Evolutionary conservation across 92 coral and sea anemone genomes (phyloP).

Genomic region (Palythoa caribaeorum): DNA sequence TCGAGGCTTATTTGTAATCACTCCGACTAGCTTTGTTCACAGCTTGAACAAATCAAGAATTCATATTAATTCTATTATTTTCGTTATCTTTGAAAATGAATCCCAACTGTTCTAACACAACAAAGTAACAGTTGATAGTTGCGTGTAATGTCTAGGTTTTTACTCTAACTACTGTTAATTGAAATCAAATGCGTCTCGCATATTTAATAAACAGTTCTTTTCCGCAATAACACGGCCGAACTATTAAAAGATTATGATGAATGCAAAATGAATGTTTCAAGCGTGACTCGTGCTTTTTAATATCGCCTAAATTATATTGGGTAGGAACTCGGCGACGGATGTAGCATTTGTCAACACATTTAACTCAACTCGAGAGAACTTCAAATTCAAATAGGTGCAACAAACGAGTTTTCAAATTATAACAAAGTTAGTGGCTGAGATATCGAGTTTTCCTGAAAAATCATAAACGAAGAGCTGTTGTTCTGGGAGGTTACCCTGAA

Average conservation of each 20-base stretch:
- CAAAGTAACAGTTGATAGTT: background rate
- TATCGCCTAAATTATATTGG: background rate
- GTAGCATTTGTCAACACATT: background rate
- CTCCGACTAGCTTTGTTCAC: too few relatives aligned
- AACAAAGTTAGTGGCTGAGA: background rate
- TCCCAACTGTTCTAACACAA: background rate
- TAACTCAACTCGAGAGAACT: background rate
- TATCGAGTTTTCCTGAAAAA: background rate
- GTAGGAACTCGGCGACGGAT: background rate
- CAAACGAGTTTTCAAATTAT: background rate
- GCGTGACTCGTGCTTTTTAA: background rate
- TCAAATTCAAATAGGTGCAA: background rate
- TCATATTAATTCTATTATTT: conserved; percentile 17
- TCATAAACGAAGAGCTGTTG: background rate
- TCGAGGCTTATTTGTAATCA: too few relatives aligned
- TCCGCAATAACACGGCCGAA: background rate
- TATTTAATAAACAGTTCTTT: background rate
- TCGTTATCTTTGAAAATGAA: background rate
- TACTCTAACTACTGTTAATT: background rate
- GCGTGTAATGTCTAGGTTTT: background rate
- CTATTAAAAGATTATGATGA: conserved; percentile 15
- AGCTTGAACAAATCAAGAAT: conserved; percentile 3
- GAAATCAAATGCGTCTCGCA: background rate
- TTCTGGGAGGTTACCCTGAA: background rate
- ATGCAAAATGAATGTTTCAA: background rate